Percentiles rank a stretch among this genome's conserved stretches.
Evolutionary conservation across 2,888 invertebrate species (phyloP).

Genomic region (Apodemia duryi): DNA sequence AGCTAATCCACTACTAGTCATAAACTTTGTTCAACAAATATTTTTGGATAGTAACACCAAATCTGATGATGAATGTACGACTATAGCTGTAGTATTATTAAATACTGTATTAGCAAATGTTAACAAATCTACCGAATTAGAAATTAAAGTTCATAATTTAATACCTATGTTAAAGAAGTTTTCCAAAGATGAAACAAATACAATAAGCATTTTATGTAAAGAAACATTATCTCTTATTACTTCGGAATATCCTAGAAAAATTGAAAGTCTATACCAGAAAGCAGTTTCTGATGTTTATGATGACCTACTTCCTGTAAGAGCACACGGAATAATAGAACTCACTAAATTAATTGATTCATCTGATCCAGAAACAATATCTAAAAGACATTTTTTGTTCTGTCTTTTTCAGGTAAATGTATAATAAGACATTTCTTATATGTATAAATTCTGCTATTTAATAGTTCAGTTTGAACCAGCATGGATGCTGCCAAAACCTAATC

Average conservation of each 20-base stretch:
- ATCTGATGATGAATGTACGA: conserved; percentile 58
- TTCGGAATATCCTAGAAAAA: conserved; percentile 37
- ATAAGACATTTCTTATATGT: too few species aligned
- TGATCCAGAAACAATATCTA: conserved; percentile 81
- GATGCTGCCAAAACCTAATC: too few species aligned
- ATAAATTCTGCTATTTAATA: too few species aligned
- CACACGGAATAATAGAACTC: conserved; percentile 87
- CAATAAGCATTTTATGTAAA: conserved; percentile 52
- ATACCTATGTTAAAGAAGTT: conserved; percentile 48
- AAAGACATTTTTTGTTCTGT: conserved; percentile 83
- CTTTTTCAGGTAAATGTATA: conserved; percentile 81
- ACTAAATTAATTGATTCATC: conserved; percentile 84
- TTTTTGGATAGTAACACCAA: conserved; percentile 43
- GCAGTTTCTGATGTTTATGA: conserved; percentile 85
- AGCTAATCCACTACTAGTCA: conserved; percentile 58
- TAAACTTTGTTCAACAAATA: conserved; percentile 61
- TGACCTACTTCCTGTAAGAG: conserved; percentile 86
- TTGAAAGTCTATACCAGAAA: conserved; percentile 71
- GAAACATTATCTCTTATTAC: conserved; percentile 53
- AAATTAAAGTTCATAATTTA: conserved; percentile 46
- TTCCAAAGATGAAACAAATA: conserved; percentile 38
- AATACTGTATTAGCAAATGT: conserved; percentile 59
- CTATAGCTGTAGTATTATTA: conserved; percentile 60
- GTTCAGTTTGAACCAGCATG: too few species aligned
- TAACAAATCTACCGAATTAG: conserved; percentile 36